phyloP scores from a whole-genome alignment of 2,113 vertebrate genomes.

The Jaculus jaculus region DNA sequence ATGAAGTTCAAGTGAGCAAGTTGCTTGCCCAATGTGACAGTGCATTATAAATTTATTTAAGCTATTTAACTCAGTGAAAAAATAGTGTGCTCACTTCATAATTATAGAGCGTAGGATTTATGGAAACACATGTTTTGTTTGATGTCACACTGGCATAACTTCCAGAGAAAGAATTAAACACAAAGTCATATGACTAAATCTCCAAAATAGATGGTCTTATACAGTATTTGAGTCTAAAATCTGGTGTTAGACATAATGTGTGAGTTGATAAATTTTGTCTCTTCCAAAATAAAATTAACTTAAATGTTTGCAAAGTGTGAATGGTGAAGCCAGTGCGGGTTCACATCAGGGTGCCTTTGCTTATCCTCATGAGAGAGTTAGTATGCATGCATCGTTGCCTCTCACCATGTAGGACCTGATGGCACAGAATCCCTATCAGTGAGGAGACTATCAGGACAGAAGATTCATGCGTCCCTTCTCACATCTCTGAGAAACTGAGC shows the following conservation, averaged over 20 bases:
- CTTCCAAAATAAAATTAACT: neutral
- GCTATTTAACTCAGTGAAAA: neutral
- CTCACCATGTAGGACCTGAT: neutral
- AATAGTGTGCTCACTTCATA: neutral
- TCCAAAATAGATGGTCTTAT: neutral
- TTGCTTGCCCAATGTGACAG: fast-evolving
- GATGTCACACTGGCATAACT: neutral
- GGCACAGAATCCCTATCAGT: neutral
- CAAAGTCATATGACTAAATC: neutral
- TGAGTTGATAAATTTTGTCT: neutral
- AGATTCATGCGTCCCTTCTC: neutral
- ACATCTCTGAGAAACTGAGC: neutral
- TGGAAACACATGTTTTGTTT: neutral
- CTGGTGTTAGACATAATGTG: neutral
- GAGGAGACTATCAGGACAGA: neutral
- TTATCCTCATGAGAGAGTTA: neutral
- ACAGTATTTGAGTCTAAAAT: neutral
- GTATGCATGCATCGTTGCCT: fast-evolving
- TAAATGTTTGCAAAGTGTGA: neutral
- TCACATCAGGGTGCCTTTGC: neutral
- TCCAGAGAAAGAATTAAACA: neutral
- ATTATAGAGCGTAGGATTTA: neutral
- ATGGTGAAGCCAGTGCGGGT: fast-evolving
- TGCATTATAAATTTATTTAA: neutral
- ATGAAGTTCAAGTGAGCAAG: neutral